Evolutionary conservation across 1,140 invertebrate species (phyloP).

Genomic region (Bombus polaris): DNA sequence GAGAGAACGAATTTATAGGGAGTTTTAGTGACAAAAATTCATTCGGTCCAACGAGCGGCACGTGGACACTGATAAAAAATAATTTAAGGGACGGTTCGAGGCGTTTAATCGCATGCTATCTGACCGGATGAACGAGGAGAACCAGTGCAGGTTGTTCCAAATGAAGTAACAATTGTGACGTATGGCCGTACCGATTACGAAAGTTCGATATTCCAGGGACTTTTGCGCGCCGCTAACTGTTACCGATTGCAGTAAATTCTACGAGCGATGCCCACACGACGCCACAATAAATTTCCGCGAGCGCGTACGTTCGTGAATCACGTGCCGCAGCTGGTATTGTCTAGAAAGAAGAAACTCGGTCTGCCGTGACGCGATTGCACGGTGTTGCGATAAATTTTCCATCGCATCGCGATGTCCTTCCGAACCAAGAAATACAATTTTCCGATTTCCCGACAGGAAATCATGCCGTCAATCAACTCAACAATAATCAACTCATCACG

Average conservation of each 20-base stretch:
- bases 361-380: conserved; percentile 54
- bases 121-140: conserved; percentile 3
- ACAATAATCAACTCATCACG: neutral
- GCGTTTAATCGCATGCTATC: neutral
- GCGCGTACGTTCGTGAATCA: conserved; percentile 60
- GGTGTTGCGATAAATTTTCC: conserved; percentile 61
- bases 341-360: conserved; percentile 61
- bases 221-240: conserved; percentile 57
- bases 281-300: conserved; percentile 63
- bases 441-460: conserved; percentile 7
- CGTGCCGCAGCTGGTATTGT: conserved; percentile 58
- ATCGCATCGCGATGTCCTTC: conserved; percentile 55
- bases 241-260: conserved; percentile 61
- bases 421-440: conserved; percentile 37
- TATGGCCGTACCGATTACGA: conserved; percentile 35
- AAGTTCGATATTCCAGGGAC: conserved; percentile 62
- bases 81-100: neutral
- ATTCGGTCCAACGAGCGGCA: neutral
- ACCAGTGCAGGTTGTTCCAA: conserved; percentile 31
- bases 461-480: no score
- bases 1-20: neutral
- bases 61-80: neutral
- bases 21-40: neutral
- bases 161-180: conserved; percentile 50
- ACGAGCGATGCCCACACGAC: conserved; percentile 54